Percentiles rank a stretch among this genome's conserved stretches.
Evolutionary conservation across 2,888 invertebrate genomes (phyloP).

Genomic region (Drosophila suboccidentalis): DNA sequence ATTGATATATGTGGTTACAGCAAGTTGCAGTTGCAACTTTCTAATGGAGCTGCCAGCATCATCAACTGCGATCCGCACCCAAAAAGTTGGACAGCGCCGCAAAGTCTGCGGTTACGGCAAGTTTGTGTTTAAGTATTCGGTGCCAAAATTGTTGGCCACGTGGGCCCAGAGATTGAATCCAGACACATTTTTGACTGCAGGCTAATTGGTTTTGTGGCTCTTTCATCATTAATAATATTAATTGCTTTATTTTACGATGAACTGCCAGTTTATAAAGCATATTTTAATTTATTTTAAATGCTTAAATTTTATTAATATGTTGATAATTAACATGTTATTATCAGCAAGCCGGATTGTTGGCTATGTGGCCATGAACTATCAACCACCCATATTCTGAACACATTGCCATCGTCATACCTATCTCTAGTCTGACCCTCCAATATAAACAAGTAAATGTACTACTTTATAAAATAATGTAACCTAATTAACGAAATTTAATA

Average conservation of each 20-base stretch:
- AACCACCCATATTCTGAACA: no score
- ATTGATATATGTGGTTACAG: conserved; percentile 72
- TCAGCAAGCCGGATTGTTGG: no score
- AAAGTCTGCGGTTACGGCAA: conserved; percentile 58
- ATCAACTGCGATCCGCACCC: conserved; percentile 13
- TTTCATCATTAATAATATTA: conserved; percentile 7
- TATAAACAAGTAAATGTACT: no score
- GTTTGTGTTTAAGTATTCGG: conserved; percentile 10
- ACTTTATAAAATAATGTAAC: no score
- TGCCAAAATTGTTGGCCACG: conserved; percentile 30
- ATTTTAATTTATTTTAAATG: no score
- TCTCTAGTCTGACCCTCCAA: no score
- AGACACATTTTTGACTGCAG: conserved; percentile 47
- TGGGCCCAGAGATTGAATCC: conserved; percentile 32
- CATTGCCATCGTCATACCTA: no score
- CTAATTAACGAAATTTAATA: no score
- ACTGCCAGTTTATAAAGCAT: neutral
- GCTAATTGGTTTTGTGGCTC: conserved; percentile 56
- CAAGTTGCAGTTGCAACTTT: conserved; percentile 59
- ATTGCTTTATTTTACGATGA: neutral
- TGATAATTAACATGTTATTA: neutral
- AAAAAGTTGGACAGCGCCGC: conserved; percentile 50
- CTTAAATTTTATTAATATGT: neutral
- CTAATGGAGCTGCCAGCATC: conserved; percentile 55
- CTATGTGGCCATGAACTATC: no score